Conservation (phyloP, 1,140 invertebrate species). For the Drosophila orosa region DNA sequence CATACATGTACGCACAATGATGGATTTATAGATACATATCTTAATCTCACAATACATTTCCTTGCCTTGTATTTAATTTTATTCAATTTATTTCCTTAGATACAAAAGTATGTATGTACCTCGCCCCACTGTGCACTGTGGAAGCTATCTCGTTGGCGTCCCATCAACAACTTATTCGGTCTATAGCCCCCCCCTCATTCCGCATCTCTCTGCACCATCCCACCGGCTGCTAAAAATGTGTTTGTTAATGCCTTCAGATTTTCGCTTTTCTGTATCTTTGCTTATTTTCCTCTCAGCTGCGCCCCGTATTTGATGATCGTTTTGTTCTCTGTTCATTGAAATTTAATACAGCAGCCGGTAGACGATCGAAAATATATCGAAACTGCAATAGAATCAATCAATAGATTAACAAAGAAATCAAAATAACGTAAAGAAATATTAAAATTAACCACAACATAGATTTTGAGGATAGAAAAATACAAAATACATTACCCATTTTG, state of each 20-base stretch:
- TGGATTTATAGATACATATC: constrained; percentile 8
- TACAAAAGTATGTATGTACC: too few species aligned
- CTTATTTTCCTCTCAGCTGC: constrained; percentile 22
- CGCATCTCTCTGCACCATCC: constrained; percentile 3
- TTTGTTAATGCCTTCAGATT: constrained; percentile 57
- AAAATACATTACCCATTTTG: too few species aligned
- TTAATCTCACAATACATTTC: background rate
- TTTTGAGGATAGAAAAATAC: too few species aligned
- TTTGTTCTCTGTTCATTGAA: constrained; percentile 64
- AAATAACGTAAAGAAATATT: background rate
- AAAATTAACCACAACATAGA: too few species aligned
- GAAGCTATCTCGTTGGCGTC: constrained; percentile 21
- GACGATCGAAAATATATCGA: background rate
- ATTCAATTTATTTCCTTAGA: background rate
- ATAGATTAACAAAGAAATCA: background rate
- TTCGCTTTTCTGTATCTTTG: constrained; percentile 59
- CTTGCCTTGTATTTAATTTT: background rate
- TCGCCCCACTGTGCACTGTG: constrained; percentile 19
- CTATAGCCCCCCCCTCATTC: constrained; percentile 27
- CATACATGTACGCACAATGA: background rate
- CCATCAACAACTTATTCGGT: constrained; percentile 41
- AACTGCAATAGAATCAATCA: background rate
- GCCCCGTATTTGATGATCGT: constrained; percentile 38
- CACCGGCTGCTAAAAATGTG: constrained; percentile 45
- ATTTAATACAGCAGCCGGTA: constrained; percentile 58